Evolutionary conservation across 2,113 vertebrate species (phyloP).

Genomic region (Oreotragus oreotragus): DNA sequence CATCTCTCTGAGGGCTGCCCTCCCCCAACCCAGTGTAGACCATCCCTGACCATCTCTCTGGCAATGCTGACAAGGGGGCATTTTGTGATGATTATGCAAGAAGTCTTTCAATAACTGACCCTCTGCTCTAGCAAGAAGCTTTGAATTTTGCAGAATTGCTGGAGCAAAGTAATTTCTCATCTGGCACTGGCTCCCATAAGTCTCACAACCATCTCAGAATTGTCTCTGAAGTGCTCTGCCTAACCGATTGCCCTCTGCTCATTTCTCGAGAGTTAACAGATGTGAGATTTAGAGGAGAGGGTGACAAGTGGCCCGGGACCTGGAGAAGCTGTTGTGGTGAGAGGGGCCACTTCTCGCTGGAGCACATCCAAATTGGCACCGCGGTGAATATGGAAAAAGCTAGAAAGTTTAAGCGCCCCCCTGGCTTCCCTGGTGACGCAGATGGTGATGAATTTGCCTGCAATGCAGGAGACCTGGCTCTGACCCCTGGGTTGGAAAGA

Average conservation of each 20-base stretch:
- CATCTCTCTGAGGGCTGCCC: not conserved
- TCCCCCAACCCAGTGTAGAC: accelerated
- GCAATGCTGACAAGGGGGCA: not conserved
- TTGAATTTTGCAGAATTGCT: not conserved
- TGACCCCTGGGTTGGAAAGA: not conserved
- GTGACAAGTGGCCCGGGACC: not conserved
- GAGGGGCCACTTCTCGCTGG: not conserved
- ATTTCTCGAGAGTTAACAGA: not conserved
- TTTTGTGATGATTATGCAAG: constrained; percentile 14
- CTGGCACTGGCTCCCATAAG: not conserved
- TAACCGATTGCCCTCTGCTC: not conserved
- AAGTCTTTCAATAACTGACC: not conserved
- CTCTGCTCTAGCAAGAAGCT: not conserved
- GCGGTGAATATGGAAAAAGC: accelerated
- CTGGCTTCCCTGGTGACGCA: not conserved
- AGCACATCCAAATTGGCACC: accelerated
- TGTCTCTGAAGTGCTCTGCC: not conserved
- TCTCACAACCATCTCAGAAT: not conserved
- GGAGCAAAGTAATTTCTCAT: not conserved
- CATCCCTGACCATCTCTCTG: accelerated
- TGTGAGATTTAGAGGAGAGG: not conserved
- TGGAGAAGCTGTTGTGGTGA: not conserved
- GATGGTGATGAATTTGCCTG: not conserved
- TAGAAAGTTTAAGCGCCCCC: not conserved
- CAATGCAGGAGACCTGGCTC: not conserved